phyloP scores from a whole-genome alignment of 2,113 vertebrate genomes.

The Lophotis ruficrista region DNA sequence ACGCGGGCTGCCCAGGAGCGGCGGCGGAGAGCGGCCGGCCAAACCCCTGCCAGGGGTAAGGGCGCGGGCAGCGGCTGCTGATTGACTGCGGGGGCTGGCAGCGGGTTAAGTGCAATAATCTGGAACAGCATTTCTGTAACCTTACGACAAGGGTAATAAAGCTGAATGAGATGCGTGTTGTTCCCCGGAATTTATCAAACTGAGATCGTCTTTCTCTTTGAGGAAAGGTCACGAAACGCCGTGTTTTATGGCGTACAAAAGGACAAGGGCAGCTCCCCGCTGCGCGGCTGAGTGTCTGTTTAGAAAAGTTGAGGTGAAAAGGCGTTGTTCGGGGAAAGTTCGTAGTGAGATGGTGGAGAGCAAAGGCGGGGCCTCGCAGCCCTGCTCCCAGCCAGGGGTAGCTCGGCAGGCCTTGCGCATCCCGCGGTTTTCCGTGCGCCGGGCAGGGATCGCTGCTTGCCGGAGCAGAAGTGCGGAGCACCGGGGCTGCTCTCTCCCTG shows the following conservation, averaged over 20 bases:
- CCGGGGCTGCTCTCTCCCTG: background rate
- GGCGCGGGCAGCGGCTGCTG: background rate
- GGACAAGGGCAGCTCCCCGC: background rate
- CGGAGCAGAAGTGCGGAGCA: background rate
- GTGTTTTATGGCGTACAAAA: background rate
- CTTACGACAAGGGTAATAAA: conserved; percentile 19
- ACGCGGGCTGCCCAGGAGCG: background rate
- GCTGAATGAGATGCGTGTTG: background rate
- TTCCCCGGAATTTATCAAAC: background rate
- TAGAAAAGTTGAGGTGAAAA: background rate
- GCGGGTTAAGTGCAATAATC: conserved; percentile 5
- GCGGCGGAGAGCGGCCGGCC: background rate
- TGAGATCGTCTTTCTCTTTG: background rate
- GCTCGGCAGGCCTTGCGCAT: background rate
- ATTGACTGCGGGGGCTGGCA: background rate
- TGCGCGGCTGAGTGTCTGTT: fast-evolving
- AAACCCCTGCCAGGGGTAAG: background rate
- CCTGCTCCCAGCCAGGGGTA: background rate
- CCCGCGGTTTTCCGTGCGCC: background rate
- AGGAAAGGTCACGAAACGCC: background rate
- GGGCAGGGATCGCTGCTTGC: fast-evolving
- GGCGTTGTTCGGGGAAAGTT: background rate
- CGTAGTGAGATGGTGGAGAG: background rate
- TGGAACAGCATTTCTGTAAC: conserved; percentile 9
- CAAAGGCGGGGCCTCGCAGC: background rate